phyloP scores from a whole-genome alignment of 2,113 vertebrate species.

The Donacobius atricapilla region DNA sequence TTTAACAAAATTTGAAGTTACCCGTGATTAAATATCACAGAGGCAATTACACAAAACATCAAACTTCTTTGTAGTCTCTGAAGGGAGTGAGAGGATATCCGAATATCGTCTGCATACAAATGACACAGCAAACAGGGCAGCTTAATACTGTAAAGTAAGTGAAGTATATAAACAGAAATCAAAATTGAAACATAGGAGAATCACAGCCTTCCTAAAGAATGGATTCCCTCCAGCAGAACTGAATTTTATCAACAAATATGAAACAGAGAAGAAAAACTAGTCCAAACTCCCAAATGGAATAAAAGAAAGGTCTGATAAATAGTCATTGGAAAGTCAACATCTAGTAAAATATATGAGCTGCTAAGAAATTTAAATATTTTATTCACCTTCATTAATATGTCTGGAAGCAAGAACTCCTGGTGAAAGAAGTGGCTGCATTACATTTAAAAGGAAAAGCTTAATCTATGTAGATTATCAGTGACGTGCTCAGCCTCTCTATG shows the following conservation, averaged over 20 bases:
- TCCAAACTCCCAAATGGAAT: not conserved
- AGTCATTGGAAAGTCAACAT: not conserved
- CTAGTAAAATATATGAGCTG: not conserved
- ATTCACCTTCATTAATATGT: conserved; percentile 17
- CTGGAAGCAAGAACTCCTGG: not conserved
- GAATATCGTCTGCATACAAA: conserved; percentile 21
- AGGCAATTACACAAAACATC: conserved; percentile 64
- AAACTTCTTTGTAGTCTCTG: conserved; percentile 43
- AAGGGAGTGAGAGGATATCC: conserved; percentile 6
- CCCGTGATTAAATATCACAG: conserved; percentile 59
- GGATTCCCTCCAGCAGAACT: not conserved
- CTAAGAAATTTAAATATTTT: conserved; percentile 12
- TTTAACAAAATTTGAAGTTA: conserved; percentile 70
- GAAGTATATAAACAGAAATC: not conserved
- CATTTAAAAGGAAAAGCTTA: not conserved
- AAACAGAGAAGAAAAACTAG: not conserved
- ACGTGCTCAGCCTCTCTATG: fast-evolving
- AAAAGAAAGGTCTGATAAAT: conserved; percentile 18
- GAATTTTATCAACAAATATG: not conserved
- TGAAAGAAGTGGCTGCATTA: not conserved
- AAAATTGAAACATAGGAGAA: conserved; percentile 42
- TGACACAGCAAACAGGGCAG: conserved; percentile 7
- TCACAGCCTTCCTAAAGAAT: not conserved
- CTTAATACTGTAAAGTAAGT: conserved; percentile 13
- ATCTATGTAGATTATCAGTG: not conserved